A percentile compares a stretch with the other conserved stretches of the same genome.
These are phyloP conservation scores for Papilio dardanus DNA, from an alignment of 1,140 invertebrate genomes.

Conservation along the genomic window DNA sequence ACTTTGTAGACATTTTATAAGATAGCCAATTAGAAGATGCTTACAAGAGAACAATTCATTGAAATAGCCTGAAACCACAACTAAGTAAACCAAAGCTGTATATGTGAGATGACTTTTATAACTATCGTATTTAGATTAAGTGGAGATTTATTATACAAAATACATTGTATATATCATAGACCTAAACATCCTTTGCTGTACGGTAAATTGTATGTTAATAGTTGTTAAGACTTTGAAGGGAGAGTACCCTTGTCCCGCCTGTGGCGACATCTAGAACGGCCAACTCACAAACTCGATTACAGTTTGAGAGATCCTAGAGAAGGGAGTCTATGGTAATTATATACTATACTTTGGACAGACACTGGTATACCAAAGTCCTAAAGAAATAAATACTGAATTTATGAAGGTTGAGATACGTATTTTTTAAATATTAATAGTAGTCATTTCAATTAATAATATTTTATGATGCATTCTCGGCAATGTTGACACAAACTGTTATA, in stretches of 20 bases:
- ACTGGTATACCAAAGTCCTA: constrained; percentile 25
- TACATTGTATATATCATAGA: background rate
- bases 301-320: constrained; percentile 45
- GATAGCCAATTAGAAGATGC: too few relatives aligned
- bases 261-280: constrained; percentile 67
- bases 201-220: constrained; percentile 69
- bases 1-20: too few relatives aligned
- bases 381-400: background rate
- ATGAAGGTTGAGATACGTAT: background rate
- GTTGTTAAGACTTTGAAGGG: constrained; percentile 59
- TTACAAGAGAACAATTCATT: too few relatives aligned
- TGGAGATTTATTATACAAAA: background rate
- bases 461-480: too few relatives aligned
- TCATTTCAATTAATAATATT: too few relatives aligned
- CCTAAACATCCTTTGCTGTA: background rate
- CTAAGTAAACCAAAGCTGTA: too few relatives aligned
- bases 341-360: constrained; percentile 4
- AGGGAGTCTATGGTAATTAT: constrained; percentile 7
- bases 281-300: constrained; percentile 73
- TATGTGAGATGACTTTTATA: too few relatives aligned
- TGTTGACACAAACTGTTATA: too few relatives aligned
- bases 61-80: too few relatives aligned
- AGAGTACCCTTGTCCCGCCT: constrained; percentile 55
- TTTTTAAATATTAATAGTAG: too few relatives aligned
- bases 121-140: background rate